Evolutionary conservation across 2,113 vertebrate genomes (phyloP).

Genomic region (Zosterops lateralis): DNA sequence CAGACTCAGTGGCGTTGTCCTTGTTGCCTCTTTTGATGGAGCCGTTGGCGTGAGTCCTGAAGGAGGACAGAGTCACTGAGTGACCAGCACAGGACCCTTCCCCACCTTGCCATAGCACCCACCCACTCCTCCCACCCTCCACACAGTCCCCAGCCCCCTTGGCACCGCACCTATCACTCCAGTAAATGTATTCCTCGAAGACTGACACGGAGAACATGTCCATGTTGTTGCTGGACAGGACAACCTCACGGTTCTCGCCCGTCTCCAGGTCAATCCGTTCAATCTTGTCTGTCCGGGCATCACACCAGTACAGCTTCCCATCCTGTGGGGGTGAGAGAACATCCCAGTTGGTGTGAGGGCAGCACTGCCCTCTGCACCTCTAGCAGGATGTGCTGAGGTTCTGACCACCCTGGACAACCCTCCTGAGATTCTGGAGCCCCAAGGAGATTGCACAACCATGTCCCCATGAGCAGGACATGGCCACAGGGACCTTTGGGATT

Average conservation of each 20-base stretch:
- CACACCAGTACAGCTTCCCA: constrained; percentile 93
- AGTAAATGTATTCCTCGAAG: constrained; percentile 95
- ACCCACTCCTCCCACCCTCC: background rate
- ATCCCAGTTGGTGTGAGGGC: fast-evolving
- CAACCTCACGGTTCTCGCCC: constrained; percentile 88
- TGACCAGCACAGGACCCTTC: fast-evolving
- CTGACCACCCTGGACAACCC: background rate
- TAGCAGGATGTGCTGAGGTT: background rate
- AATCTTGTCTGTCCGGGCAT: constrained; percentile 93
- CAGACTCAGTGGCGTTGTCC: constrained; percentile 91
- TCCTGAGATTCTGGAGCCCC: background rate
- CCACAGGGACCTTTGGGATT: background rate
- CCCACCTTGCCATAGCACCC: background rate
- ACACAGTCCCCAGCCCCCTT: no score
- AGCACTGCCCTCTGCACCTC: no score
- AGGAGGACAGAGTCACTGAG: background rate
- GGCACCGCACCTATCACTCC: constrained; percentile 86
- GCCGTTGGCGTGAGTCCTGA: constrained; percentile 93
- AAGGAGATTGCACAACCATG: fast-evolving
- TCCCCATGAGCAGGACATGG: fast-evolving
- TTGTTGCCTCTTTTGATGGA: constrained; percentile 96
- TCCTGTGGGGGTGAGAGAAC: constrained; percentile 68
- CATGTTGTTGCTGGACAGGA: constrained; percentile 95
- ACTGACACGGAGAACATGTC: constrained; percentile 98
- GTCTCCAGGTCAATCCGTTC: constrained; percentile 94